Evolutionary conservation across 2,888 invertebrate species (phyloP), one percentile per base, ranked within the genome.

Genomic region (Pterobdella sp.): DNA sequence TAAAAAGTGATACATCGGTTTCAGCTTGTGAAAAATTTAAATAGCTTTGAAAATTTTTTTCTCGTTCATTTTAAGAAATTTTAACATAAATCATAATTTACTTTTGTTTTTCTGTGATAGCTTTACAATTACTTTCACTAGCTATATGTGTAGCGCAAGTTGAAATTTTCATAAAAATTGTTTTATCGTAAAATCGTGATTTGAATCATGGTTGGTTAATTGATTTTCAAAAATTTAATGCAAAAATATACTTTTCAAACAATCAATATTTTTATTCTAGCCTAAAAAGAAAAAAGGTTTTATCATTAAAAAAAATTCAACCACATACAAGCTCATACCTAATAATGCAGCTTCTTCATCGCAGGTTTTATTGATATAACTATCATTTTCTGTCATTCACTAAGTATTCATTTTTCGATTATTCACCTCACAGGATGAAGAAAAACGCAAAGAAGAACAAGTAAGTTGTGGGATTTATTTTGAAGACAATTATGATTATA

Each of bases 361-460:
- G n/a, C n/a, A n/a, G n/a, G n/a, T n/a, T n/a, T n/a, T n/a, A n/a
- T n/a, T n/a, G n/a, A n/a, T n/a, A n/a, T n/a, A n/a, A n/a, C n/a
- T n/a, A n/a, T n/a, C n/a, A n/a, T n/a, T n/a, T n/a, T n/a, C n/a
- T n/a, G n/a, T n/a, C n/a, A n/a, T n/a, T n/a, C n/a, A n/a, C n/a
- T n/a, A n/a, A n/a, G n/a, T n/a, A n/a, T n/a, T n/a, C n/a, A n/a
- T n/a, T n/a, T n/a, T n/a, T n/a, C n/a, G n/a, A n/a, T n/a, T 14
- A 42, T 22, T 22, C 49, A 42, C 22, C 22, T 42, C 49, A 18
- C 60, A 56, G 60, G 60, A 56, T 3, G 60, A 7, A 26, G 4
- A 4, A 56, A 56, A 56, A n/a, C 7, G n/a, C n/a, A 56, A 56
- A 56, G 60, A 56, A n/a, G 60, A 56, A 26, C 60, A 56, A n/a